phyloP scores from a whole-genome alignment of 1,140 invertebrate genomes.

The Bombus turneri region DNA sequence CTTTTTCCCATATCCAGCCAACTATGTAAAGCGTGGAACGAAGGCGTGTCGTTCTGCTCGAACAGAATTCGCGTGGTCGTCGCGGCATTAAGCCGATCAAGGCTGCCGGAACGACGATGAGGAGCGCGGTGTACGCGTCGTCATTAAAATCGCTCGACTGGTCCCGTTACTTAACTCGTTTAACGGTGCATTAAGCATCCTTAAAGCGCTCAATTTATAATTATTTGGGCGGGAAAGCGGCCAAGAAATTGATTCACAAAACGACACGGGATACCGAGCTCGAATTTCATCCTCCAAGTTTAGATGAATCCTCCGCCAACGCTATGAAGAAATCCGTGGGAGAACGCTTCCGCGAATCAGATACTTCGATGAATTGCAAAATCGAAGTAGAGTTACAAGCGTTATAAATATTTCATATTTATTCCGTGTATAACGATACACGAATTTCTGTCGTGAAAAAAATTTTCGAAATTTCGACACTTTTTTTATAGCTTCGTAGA shows the following conservation, averaged over 20 bases:
- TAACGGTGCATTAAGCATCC: constrained; percentile 33
- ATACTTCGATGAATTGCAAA: background rate
- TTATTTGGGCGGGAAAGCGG: background rate
- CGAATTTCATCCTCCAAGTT: background rate
- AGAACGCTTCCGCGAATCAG: background rate
- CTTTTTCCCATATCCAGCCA: background rate
- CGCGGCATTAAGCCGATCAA: constrained; percentile 18
- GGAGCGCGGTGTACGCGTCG: background rate
- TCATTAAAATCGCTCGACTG: constrained; percentile 40
- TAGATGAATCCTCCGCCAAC: background rate
- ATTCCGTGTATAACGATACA: no score
- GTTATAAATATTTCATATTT: no score
- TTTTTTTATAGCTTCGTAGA: no score
- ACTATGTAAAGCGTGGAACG: background rate
- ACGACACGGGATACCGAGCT: background rate
- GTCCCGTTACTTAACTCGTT: constrained; percentile 41
- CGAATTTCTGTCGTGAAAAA: no score
- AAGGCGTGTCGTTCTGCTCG: constrained; percentile 22
- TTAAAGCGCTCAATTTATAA: constrained; percentile 34
- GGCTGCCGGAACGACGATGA: background rate
- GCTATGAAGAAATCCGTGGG: background rate
- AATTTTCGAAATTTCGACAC: no score
- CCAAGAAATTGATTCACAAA: background rate
- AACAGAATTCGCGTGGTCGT: constrained; percentile 11
- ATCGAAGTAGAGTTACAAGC: background rate